phyloP scores from a whole-genome alignment of 2,888 invertebrate genomes.

The Prosopocoilus inquinatus region DNA sequence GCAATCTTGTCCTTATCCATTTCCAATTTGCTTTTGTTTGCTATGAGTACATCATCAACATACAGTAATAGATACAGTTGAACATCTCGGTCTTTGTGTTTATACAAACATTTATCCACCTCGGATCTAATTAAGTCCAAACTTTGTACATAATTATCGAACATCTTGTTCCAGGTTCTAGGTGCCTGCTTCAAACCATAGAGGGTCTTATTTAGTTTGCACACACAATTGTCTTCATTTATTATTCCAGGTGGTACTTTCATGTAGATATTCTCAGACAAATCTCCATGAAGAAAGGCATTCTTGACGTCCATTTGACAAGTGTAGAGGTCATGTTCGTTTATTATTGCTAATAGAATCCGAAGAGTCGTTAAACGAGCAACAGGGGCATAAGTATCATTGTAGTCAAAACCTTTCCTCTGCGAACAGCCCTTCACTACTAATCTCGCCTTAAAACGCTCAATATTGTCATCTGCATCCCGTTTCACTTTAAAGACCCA shows the following conservation, averaged over 20 bases:
- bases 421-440: background rate
- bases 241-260: background rate
- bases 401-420: conserved; percentile 3
- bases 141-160: background rate
- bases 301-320: background rate
- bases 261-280: background rate
- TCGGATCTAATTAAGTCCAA: background rate
- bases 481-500: conserved; percentile 5
- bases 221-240: background rate
- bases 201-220: background rate
- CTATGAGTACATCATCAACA: background rate
- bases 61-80: background rate
- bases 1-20: background rate
- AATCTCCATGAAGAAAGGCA: background rate
- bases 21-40: background rate
- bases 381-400: background rate
- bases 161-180: background rate
- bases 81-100: background rate
- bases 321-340: background rate
- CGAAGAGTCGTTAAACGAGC: background rate
- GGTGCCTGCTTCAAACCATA: background rate
- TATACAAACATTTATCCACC: background rate
- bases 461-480: background rate
- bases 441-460: background rate
- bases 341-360: background rate